Conservation (phyloP, 1,140 invertebrate species). For the Plutomurus gul region DNA sequence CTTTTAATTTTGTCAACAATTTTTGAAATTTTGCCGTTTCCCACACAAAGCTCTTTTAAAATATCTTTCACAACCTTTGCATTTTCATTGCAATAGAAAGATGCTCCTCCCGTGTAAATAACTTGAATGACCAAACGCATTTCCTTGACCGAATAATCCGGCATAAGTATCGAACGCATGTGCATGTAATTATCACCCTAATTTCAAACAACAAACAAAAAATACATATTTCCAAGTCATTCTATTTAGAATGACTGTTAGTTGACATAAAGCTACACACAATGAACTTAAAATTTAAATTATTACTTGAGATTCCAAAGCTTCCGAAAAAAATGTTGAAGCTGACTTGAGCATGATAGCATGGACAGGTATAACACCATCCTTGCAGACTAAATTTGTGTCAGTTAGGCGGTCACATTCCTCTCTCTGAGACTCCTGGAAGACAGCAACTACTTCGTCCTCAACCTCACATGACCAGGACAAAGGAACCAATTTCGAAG, state of each 20-base stretch:
- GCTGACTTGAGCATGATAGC: background rate
- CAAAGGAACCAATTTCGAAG: background rate
- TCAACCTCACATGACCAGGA: background rate
- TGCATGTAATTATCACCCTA: background rate
- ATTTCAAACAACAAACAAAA: background rate
- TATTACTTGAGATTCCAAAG: conserved; percentile 30
- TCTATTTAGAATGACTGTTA: no score
- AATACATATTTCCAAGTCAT: no score
- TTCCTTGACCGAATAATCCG: background rate
- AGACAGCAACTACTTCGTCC: background rate
- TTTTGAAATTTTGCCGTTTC: background rate
- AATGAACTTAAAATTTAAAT: background rate
- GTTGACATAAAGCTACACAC: background rate
- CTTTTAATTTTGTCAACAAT: background rate
- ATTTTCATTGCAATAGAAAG: background rate
- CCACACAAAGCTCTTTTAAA: background rate
- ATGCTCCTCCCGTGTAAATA: background rate
- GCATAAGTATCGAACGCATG: background rate
- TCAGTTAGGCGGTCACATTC: background rate
- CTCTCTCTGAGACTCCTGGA: background rate
- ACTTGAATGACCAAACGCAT: background rate
- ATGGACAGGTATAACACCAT: conserved; percentile 35
- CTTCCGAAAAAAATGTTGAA: conserved; percentile 12
- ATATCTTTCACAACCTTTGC: background rate
- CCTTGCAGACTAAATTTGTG: conserved; percentile 31